These are phyloP conservation scores for Seira ritae DNA, from an alignment of 2,888 invertebrate species.

Conservation along the genomic window DNA sequence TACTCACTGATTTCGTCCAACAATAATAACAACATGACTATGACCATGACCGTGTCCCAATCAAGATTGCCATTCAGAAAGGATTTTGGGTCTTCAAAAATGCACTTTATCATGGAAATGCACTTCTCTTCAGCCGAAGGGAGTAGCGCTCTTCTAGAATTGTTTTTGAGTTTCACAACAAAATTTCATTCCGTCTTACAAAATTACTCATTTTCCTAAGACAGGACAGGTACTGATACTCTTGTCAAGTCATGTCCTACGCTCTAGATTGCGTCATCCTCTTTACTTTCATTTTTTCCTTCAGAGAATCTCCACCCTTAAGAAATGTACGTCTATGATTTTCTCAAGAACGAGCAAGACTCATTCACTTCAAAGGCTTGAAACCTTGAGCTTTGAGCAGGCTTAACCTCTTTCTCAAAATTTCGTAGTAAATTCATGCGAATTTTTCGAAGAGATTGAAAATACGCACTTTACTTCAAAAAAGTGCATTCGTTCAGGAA, in stretches of 20 bases:
- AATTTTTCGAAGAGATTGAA: not conserved
- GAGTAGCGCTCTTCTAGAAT: not conserved
- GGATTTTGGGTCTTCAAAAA: not conserved
- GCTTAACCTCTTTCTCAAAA: not conserved
- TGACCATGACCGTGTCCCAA: constrained; percentile 27
- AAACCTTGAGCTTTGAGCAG: too few species aligned
- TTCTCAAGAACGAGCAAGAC: too few species aligned
- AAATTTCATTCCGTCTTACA: not conserved
- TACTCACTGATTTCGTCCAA: not conserved
- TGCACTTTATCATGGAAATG: constrained; percentile 6
- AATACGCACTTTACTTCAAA: not conserved
- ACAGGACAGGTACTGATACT: not conserved
- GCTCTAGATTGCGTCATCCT: not conserved
- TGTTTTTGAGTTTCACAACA: not conserved
- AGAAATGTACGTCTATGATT: too few species aligned
- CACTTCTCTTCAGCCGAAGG: too few species aligned
- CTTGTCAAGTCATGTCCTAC: not conserved
- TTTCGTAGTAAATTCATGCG: not conserved
- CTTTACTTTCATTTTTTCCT: not conserved
- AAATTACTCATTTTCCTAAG: not conserved
- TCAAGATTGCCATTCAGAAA: not conserved
- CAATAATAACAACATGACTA: not conserved
- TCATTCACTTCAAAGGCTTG: too few species aligned
- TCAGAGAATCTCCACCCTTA: not conserved
- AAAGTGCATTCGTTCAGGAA: not conserved